Evolutionary conservation across 2,797 vertebrate genomes (phyloP), one percentile per base, ranked within the genome.

Genomic region (Natrix natrix): DNA sequence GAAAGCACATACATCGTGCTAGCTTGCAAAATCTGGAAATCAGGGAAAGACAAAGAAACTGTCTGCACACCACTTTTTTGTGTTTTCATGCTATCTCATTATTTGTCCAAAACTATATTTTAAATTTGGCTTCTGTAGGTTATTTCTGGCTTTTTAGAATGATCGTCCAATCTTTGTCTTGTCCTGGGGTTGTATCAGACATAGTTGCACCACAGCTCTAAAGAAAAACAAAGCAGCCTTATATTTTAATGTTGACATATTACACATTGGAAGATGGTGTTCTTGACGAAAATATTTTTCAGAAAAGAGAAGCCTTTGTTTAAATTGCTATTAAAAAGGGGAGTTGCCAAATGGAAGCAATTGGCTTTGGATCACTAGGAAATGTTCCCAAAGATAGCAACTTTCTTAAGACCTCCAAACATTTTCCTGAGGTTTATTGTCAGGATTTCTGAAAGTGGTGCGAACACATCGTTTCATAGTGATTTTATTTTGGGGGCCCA

Each of bases 101-200:
- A 86, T 89, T 88, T 88, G 89, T 52, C 54, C 22, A 24, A 13
- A n/a, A 60, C 57, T 86, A 56, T 91, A 90, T 83, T 93, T 96
- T 92, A 91, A 94, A 90, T 59, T 54, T 59, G 93, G 22, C 63
- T 26, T 94, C 57, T 93, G 89, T 92, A 91, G 94, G 66, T 90
- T 59, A 61, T 92, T 95, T 92, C 86, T 92, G 48, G 7, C 26
- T 92, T 92, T 90, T 66, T 94, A 95, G 93, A 95, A 93, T 1
- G 91, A 56, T 55, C 24, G 90, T 94, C 92, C 87, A 66, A 94
- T 89, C 7, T 93, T 90, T 55, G 2, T 37, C 94, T 92, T 92
- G 63, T 94, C 87, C 8, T 66, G 92, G 90, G 0, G 54, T 8
- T 91, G 56, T 87, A 91, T 14, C 17, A 60, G 7, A 55, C 56